Conservation (phyloP, 2,797 vertebrate genomes). For the Labeo calbasu region DNA sequence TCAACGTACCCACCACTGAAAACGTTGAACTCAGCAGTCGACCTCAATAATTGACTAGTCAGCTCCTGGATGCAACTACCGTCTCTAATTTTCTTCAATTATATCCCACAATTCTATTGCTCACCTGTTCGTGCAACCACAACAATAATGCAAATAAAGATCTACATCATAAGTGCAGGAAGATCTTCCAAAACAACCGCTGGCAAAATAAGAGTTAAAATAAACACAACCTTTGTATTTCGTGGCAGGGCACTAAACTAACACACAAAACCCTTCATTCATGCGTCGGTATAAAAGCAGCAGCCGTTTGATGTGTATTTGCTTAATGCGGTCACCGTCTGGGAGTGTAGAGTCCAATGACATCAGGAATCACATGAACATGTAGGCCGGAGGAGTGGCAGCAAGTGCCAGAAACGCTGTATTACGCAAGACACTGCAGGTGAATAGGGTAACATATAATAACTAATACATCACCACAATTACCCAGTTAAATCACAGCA, state of each 20-base stretch:
- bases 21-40: background rate
- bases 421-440: background rate
- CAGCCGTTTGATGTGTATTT: constrained; percentile 32
- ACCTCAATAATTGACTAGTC: background rate
- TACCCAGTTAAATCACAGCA: background rate
- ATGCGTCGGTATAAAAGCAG: background rate
- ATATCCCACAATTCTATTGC: background rate
- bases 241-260: constrained; percentile 9
- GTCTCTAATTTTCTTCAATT: background rate
- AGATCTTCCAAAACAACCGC: background rate
- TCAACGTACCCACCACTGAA: background rate
- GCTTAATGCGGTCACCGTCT: constrained; percentile 9
- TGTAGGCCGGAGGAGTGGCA: background rate
- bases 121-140: background rate
- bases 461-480: background rate
- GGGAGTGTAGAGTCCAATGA: constrained; percentile 22
- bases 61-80: background rate
- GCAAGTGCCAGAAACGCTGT: background rate
- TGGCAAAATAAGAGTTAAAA: constrained; percentile 7
- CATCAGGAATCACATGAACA: background rate
- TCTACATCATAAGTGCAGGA: background rate
- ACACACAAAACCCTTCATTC: constrained; percentile 8
- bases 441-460: background rate
- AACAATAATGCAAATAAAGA: background rate
- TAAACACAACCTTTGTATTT: constrained; percentile 36